Evolutionary conservation across 2,888 invertebrate genomes (phyloP).

Genomic region (Nomada hirtipes): DNA sequence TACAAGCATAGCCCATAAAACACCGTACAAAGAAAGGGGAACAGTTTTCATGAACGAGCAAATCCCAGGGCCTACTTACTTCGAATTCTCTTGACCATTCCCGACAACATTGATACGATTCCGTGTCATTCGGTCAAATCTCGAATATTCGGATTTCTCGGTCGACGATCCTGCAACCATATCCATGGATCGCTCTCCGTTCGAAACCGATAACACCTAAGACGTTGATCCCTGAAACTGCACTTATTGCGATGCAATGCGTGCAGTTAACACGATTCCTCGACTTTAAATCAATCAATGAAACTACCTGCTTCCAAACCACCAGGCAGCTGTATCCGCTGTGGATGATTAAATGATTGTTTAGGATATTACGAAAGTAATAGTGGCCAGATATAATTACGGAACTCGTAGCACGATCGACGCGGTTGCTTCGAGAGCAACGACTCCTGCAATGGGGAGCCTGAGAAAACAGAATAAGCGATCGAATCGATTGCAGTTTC

Average conservation of each 20-base stretch:
- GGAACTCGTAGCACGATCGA: constrained; percentile 14
- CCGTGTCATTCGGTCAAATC: constrained; percentile 47
- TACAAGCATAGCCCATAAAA: background rate
- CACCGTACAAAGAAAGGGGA: constrained; percentile 17
- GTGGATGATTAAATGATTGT: constrained; percentile 22
- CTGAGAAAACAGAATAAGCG: constrained; percentile 14
- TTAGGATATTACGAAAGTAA: constrained; percentile 23
- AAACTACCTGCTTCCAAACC: constrained; percentile 29
- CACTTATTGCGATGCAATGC: background rate
- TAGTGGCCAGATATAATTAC: constrained; percentile 17
- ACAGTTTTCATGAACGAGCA: constrained; percentile 33
- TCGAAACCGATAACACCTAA: background rate
- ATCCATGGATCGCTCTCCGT: background rate
- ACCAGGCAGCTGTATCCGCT: constrained; percentile 16
- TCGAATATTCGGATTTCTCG: constrained; percentile 45
- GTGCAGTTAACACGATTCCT: background rate
- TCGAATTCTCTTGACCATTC: constrained; percentile 40
- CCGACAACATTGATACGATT: constrained; percentile 34
- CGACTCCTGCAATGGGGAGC: background rate
- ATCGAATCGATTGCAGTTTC: constrained; percentile 23
- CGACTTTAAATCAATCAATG: background rate
- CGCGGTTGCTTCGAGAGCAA: background rate
- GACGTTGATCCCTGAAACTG: background rate
- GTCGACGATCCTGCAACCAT: constrained; percentile 23
- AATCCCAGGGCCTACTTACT: constrained; percentile 41